Conservation (phyloP, 2,888 invertebrate genomes). For the Phaedon cochleariae region DNA sequence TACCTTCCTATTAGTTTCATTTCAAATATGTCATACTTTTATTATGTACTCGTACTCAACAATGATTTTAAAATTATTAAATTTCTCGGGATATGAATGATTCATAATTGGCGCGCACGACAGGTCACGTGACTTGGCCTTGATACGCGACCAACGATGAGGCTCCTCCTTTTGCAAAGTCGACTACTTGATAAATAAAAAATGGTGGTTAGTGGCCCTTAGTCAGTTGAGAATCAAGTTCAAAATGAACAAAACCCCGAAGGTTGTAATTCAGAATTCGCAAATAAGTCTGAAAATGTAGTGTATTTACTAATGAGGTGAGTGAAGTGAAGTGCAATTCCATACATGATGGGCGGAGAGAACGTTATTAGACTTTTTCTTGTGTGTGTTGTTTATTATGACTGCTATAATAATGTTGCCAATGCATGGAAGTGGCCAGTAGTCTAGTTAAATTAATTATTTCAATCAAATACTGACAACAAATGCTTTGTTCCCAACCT, state of each 20-base stretch:
- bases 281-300: conserved; percentile 34
- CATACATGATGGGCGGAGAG: conserved; percentile 52
- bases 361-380: conserved; percentile 44
- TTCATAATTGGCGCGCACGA: conserved; percentile 50
- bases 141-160: conserved; percentile 43
- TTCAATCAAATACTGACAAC: conserved; percentile 49
- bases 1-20: too few species aligned
- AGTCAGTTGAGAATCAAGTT: conserved; percentile 41
- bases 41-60: too few species aligned
- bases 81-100: conserved; percentile 23
- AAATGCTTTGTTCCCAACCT: conserved; percentile 36
- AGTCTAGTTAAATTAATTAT: conserved; percentile 53
- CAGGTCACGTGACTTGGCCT: conserved; percentile 51
- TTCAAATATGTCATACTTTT: too few species aligned
- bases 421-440: conserved; percentile 52
- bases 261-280: conserved; percentile 44
- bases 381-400: conserved; percentile 53
- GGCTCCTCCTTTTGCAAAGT: conserved; percentile 44
- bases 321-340: conserved; percentile 33
- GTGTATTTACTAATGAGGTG: conserved; percentile 41
- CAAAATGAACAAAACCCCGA: conserved; percentile 44
- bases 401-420: conserved; percentile 42
- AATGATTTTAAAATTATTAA: conserved; percentile 18
- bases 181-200: conserved; percentile 52
- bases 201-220: conserved; percentile 56